Evolutionary conservation across 2,888 invertebrate genomes (phyloP).

Genomic region (Drosophila hamatofila): DNA sequence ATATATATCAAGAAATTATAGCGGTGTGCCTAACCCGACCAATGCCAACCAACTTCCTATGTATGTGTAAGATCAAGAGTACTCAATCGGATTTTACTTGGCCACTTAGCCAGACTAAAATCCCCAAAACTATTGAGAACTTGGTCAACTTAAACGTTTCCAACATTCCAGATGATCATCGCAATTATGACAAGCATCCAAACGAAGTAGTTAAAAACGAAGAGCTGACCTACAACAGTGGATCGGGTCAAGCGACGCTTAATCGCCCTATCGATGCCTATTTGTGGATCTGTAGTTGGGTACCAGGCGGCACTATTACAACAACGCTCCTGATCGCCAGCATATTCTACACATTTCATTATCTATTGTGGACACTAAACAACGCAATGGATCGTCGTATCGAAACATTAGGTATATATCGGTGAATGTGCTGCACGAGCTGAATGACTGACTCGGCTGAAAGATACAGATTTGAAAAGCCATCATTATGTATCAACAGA

Average conservation of each 20-base stretch:
- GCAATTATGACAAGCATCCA: conserved; percentile 92
- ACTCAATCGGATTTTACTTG: conserved; percentile 4
- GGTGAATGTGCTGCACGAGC: conserved; percentile 29
- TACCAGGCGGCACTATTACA: conserved; percentile 25
- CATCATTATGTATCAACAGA: conserved; percentile 17
- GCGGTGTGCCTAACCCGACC: conserved; percentile 26
- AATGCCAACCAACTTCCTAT: conserved; percentile 69
- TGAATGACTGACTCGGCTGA: conserved; percentile 11
- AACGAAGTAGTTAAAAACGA: conserved; percentile 97
- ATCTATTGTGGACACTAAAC: conserved; percentile 11
- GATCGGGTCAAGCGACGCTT: conserved; percentile 46
- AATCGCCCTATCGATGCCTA: neutral
- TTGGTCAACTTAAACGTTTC: neutral
- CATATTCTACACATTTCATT: conserved; percentile 30
- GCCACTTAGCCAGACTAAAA: neutral
- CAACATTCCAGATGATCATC: conserved; percentile 87
- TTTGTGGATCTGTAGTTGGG: conserved; percentile 23
- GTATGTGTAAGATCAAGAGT: conserved; percentile 36
- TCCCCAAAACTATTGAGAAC: too few relatives aligned
- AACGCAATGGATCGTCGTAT: neutral
- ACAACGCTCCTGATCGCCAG: conserved; percentile 11
- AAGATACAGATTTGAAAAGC: conserved; percentile 10
- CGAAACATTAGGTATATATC: conserved; percentile 15
- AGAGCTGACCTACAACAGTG: conserved; percentile 92
- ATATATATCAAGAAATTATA: neutral